Base-by-base conservation (phyloP, 2,888 invertebrate genomes). In the Cheilosia grossa region DNA sequence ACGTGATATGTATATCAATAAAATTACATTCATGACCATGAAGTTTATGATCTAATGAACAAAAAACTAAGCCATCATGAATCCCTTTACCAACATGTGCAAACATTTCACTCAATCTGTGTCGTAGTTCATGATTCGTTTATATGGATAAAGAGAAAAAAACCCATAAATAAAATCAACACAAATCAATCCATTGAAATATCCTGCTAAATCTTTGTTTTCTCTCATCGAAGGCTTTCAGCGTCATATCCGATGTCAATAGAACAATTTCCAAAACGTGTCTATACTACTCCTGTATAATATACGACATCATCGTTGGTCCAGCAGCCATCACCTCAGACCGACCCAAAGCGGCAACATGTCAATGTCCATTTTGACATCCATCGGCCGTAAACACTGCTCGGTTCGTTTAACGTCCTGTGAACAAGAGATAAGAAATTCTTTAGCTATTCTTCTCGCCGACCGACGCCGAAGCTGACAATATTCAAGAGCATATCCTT, bases 361-460 rank as follows among this genome's bases (percentile, higher is more conserved):
- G 64, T 78, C 63, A 78, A 70, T 64, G 78, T 70, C 70, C 49
- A 30, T 64, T 78, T 70, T 78, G 78, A 70, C 70, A 70, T 70
- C 64, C 49, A 56, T 64, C 63, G 70, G 56, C 70, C 78, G 56
- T 78, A 78, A 70, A 64, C 70, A 59, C 56, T 56, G 56, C 40
- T 70, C 63, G 78, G 70, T 78, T 64, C 78, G 78, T 63, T 78
- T 78, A 78, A 78, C 70, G 70, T 70, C 70, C 70, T 78, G 78
- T 69, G 56, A 70, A 58, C 63, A 27, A 24, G 51, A 63, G 70
- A 78, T 78, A 78, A 78, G 61, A 54, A 63, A 63, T 47, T 33
- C 53, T 37, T 40, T 75, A 42, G 13, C 37, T 37, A 13, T 37
- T 37, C 37, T 24, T 33, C 21, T 30, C 27, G 13, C 19, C 17